Evolutionary conservation across 2,888 invertebrate genomes (phyloP).

Genomic region (Griposia aprilina): DNA sequence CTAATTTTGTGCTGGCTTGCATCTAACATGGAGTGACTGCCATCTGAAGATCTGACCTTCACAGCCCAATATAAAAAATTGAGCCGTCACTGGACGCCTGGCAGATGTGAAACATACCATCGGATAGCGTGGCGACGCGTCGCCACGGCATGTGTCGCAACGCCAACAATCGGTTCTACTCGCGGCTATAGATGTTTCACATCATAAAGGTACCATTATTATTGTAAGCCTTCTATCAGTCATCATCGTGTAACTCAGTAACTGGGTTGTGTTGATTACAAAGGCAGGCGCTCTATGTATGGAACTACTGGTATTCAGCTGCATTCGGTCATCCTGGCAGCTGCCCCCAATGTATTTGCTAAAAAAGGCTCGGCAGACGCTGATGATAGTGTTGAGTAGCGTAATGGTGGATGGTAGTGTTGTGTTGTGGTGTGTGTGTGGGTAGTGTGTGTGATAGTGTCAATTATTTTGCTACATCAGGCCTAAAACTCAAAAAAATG

Average conservation of each 20-base stretch:
- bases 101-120: too few relatives aligned
- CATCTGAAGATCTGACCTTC: neutral
- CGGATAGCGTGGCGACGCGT: too few relatives aligned
- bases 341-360: neutral
- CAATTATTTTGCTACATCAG: neutral
- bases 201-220: neutral
- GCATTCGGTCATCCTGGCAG: neutral
- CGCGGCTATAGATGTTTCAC: too few relatives aligned
- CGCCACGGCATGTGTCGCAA: too few relatives aligned
- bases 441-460: too few relatives aligned
- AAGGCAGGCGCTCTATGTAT: neutral
- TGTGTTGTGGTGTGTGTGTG: too few relatives aligned
- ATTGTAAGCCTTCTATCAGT: neutral
- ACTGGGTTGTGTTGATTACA: neutral
- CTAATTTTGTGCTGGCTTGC: neutral
- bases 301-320: neutral
- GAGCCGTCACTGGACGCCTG: too few relatives aligned
- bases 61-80: neutral
- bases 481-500: too few relatives aligned
- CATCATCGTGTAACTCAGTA: too few relatives aligned
- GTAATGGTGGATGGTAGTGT: too few relatives aligned
- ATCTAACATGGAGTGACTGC: neutral
- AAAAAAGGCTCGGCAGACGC: neutral
- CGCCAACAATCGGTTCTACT: too few relatives aligned
- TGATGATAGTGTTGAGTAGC: neutral